Percentiles rank a stretch among this genome's conserved stretches.
Conservation (phyloP, 1,140 invertebrate species). For the Megalonaias nervosa region DNA sequence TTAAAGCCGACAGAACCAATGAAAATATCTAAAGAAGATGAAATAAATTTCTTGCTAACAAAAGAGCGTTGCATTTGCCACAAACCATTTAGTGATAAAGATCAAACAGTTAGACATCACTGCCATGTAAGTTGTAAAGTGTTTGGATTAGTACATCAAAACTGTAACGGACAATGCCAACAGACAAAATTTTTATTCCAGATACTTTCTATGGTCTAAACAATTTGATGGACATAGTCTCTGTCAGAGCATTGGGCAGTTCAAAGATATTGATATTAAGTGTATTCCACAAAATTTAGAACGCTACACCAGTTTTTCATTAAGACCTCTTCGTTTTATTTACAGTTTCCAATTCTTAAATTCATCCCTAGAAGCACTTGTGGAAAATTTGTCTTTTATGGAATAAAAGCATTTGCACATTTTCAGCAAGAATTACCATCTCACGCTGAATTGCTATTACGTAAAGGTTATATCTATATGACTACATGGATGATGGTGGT, state of each 20-base stretch:
- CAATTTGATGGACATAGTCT: conserved; percentile 68
- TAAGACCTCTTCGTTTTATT: conserved; percentile 3
- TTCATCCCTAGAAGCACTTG: neutral
- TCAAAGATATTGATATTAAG: conserved; percentile 51
- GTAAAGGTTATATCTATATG: conserved; percentile 18
- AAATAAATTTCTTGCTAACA: neutral
- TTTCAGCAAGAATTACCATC: neutral
- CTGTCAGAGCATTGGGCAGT: conserved; percentile 43
- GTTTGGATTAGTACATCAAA: conserved; percentile 1
- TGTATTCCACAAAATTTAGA: conserved; percentile 68
- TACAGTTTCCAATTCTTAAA: conserved; percentile 4
- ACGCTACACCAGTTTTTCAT: conserved; percentile 27
- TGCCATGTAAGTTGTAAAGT: conserved; percentile 5
- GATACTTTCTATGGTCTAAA: conserved; percentile 69
- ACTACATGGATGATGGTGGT: conserved; percentile 3
- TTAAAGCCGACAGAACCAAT: conserved; percentile 1
- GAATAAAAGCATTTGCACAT: neutral
- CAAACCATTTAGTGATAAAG: conserved; percentile 29
- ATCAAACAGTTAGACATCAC: conserved; percentile 7
- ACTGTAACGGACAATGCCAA: neutral
- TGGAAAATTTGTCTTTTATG: conserved; percentile 8
- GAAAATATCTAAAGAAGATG: neutral
- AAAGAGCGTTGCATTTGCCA: conserved; percentile 7
- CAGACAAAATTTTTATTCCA: conserved; percentile 45
- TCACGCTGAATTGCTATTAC: neutral